Conservation (phyloP, 2,113 vertebrate species). For the Pygoscelis adeliae region DNA sequence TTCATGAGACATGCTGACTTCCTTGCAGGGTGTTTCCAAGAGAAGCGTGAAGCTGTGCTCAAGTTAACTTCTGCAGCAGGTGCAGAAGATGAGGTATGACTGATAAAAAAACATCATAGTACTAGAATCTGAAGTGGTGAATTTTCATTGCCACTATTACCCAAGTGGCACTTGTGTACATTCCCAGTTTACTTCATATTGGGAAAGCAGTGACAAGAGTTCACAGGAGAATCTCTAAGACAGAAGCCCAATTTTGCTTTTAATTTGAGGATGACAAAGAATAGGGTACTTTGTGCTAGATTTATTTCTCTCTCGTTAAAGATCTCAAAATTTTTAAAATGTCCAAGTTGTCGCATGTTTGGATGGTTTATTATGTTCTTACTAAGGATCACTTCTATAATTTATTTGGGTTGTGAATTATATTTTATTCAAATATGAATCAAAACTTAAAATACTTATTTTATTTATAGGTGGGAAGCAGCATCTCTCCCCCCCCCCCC, state of each 20-base stretch:
- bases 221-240: not conserved
- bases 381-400: not conserved
- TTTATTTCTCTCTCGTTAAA: too few relatives aligned
- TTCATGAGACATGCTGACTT: conserved; percentile 76
- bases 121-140: not conserved
- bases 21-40: conserved; percentile 81
- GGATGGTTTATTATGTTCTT: not conserved
- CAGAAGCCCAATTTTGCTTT: not conserved
- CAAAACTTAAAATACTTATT: not conserved
- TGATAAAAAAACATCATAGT: not conserved
- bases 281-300: not conserved
- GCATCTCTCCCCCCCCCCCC: not conserved
- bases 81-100: conserved; percentile 78
- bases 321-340: not conserved
- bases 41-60: conserved; percentile 81
- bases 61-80: conserved; percentile 72
- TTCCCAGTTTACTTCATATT: not conserved
- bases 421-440: not conserved
- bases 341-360: not conserved
- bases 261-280: not conserved
- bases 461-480: not conserved
- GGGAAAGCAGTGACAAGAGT: not conserved
- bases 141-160: not conserved
- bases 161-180: not conserved
- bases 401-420: not conserved